Evolutionary conservation across 2,113 vertebrate species (phyloP).

Genomic region (Pachyramphus minor): DNA sequence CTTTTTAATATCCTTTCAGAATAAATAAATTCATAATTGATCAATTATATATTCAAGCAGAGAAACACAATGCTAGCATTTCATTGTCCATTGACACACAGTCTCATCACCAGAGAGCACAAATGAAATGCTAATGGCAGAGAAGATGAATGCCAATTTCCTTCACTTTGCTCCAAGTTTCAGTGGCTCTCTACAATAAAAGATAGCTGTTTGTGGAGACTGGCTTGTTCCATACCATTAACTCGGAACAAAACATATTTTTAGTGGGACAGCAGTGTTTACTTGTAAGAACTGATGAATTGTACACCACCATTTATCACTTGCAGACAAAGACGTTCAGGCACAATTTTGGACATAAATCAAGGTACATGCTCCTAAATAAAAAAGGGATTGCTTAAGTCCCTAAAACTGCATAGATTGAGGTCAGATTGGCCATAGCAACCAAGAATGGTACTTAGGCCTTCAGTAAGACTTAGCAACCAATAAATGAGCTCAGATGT

Average conservation of each 20-base stretch:
- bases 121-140: conserved; percentile 70
- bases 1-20: background rate
- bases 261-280: conserved; percentile 79
- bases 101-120: conserved; percentile 53
- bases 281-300: conserved; percentile 80
- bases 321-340: conserved; percentile 73
- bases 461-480: conserved; percentile 77
- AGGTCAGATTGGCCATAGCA: conserved; percentile 78
- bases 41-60: conserved; percentile 21
- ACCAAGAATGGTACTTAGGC: conserved; percentile 74
- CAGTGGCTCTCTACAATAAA: conserved; percentile 71
- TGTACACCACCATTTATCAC: conserved; percentile 74
- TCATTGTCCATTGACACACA: conserved; percentile 50
- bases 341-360: conserved; percentile 80
- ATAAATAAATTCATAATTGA: conserved; percentile 29
- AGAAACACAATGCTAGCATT: conserved; percentile 4
- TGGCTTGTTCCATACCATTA: conserved; percentile 82
- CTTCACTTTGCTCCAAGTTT: conserved; percentile 77
- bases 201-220: conserved; percentile 76
- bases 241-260: conserved; percentile 83
- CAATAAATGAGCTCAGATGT: conserved; percentile 78
- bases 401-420: conserved; percentile 75
- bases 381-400: conserved; percentile 70
- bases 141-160: conserved; percentile 74
- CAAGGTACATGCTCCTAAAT: conserved; percentile 76